Conservation (phyloP, 2,113 vertebrate genomes). For the Prochilodus magdalenae region DNA sequence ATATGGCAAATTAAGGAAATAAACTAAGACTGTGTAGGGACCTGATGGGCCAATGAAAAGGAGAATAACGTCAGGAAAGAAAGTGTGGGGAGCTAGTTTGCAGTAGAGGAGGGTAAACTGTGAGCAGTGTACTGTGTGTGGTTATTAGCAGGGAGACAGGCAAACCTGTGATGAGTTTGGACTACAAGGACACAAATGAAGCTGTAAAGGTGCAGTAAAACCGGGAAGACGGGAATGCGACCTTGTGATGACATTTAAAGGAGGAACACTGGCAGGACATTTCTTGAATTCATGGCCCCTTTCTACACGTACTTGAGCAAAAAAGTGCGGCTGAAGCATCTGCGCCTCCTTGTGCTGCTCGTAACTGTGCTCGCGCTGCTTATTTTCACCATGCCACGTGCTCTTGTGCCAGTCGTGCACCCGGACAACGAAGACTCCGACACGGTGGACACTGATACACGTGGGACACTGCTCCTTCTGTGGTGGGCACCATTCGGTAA, state of each 20-base stretch:
- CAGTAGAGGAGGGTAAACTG: too few species aligned
- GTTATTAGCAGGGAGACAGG: too few species aligned
- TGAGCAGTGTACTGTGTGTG: too few species aligned
- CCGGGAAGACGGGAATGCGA: neutral
- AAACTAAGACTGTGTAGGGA: too few species aligned
- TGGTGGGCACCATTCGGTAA: conserved; percentile 86
- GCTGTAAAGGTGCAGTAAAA: too few species aligned
- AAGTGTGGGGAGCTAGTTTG: too few species aligned
- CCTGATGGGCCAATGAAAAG: too few species aligned
- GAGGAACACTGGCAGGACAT: neutral
- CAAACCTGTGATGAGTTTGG: too few species aligned
- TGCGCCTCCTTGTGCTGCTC: neutral
- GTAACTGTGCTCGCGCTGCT: neutral
- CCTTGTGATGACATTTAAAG: neutral
- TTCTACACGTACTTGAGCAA: neutral
- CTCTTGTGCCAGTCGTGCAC: neutral
- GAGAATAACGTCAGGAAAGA: too few species aligned
- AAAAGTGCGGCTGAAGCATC: neutral
- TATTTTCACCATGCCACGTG: neutral
- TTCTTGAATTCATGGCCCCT: conserved; percentile 18
- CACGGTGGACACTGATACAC: neutral
- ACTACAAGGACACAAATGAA: too few species aligned
- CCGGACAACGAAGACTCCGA: neutral
- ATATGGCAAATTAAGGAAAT: too few species aligned
- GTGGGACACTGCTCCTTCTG: conserved; percentile 72